Evolutionary conservation across 2,888 invertebrate species (phyloP).

Genomic region (Autographa pulchrina): DNA sequence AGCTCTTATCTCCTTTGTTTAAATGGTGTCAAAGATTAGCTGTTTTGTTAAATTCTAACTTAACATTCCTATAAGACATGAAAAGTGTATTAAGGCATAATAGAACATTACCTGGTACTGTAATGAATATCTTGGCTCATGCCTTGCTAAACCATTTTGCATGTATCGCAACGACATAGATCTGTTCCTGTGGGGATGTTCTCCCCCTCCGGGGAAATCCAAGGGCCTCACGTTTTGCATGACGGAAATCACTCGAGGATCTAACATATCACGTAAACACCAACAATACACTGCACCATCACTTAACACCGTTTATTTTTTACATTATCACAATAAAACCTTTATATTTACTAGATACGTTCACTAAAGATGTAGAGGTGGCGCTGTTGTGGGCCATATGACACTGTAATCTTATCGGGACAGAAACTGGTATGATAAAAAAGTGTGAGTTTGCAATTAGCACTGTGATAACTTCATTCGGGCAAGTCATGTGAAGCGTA

Average conservation of each 20-base stretch:
- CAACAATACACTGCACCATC: constrained; percentile 75
- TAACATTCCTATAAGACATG: constrained; percentile 12
- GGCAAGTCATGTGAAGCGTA: constrained; percentile 73
- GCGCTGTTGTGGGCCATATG: constrained; percentile 79
- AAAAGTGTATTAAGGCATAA: not conserved
- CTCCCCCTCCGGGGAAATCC: constrained; percentile 66
- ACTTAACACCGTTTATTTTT: constrained; percentile 64
- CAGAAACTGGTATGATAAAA: constrained; percentile 82
- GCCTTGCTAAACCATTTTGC: constrained; percentile 70
- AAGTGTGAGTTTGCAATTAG: constrained; percentile 83
- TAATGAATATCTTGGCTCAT: constrained; percentile 81
- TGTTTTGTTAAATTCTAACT: constrained; percentile 4
- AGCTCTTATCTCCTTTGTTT: constrained; percentile 20
- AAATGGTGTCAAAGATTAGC: constrained; percentile 35
- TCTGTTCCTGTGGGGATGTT: constrained; percentile 74
- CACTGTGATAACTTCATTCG: constrained; percentile 78
- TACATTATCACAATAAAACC: constrained; percentile 60
- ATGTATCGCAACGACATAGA: constrained; percentile 79
- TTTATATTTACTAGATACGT: constrained; percentile 57
- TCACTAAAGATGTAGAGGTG: constrained; percentile 65
- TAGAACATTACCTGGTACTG: constrained; percentile 76
- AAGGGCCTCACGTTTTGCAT: constrained; percentile 76
- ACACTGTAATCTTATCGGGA: constrained; percentile 84
- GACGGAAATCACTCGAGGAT: constrained; percentile 71
- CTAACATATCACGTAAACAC: constrained; percentile 75